A percentile compares a stretch with the other conserved stretches of the same genome.
Conservation (phyloP, 1,140 invertebrate species). For the Drosophila sp. region DNA sequence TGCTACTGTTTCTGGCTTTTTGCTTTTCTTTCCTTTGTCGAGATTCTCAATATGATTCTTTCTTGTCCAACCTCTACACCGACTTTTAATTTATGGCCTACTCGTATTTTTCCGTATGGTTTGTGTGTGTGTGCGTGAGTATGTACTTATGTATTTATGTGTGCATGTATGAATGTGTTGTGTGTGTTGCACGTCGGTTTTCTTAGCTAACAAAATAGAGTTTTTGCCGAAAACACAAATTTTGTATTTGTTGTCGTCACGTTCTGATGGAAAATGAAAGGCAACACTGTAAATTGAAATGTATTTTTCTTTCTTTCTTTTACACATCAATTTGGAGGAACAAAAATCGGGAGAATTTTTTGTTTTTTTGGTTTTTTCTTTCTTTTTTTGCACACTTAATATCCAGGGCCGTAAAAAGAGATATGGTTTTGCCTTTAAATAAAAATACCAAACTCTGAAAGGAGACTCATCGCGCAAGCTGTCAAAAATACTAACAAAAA, state of each 20-base stretch:
- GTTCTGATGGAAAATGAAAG: background rate
- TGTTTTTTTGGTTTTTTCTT: constrained; percentile 2
- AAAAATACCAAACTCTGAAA: no score
- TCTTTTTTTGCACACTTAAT: constrained; percentile 4
- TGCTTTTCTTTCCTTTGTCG: background rate
- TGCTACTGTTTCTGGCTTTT: background rate
- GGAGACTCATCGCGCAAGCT: no score
- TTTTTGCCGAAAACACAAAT: constrained; percentile 9
- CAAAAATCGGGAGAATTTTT: constrained; percentile 5
- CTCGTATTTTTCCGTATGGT: constrained; percentile 9
- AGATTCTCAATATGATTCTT: constrained; percentile 3
- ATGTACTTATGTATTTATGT: background rate
- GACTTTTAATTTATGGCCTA: constrained; percentile 13
- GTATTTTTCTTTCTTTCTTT: constrained; percentile 1
- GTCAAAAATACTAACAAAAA: no score
- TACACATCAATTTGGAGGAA: background rate
- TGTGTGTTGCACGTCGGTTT: constrained; percentile 11
- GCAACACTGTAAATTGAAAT: background rate
- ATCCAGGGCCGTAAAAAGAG: no score
- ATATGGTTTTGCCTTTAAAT: no score
- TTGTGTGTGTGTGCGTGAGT: constrained; percentile 5
- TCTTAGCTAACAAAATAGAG: constrained; percentile 6
- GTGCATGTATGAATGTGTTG: constrained; percentile 3
- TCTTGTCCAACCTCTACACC: constrained; percentile 9
- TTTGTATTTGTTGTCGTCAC: background rate